Evolutionary conservation across 2,797 vertebrate species (phyloP).

Genomic region (Acropternis orthonyx): DNA sequence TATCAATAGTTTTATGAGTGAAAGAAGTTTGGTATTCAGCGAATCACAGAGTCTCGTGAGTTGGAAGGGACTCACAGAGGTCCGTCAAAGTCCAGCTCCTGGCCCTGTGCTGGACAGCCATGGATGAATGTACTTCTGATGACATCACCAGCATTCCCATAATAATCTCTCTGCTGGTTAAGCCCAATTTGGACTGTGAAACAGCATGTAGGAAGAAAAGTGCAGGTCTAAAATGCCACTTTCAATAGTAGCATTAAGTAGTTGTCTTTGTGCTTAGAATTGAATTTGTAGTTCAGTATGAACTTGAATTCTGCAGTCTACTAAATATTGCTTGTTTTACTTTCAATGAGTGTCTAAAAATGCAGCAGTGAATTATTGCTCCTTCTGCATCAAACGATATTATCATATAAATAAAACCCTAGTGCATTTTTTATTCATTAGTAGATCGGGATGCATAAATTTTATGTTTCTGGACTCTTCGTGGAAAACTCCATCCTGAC

Average conservation of each 20-base stretch:
- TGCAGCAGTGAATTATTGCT: neutral
- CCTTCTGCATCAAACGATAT: neutral
- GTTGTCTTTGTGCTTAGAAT: neutral
- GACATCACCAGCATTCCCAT: neutral
- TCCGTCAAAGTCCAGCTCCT: fast-evolving
- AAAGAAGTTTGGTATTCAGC: neutral
- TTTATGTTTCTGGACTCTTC: neutral
- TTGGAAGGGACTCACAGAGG: neutral
- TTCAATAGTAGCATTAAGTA: fast-evolving
- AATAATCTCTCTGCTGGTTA: neutral
- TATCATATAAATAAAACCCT: neutral
- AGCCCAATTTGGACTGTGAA: neutral
- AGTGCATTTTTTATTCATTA: neutral
- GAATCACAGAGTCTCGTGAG: neutral
- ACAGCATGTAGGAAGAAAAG: neutral
- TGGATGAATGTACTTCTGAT: neutral
- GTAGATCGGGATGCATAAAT: neutral
- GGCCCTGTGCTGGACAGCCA: neutral
- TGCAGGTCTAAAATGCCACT: neutral
- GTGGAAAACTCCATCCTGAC: neutral
- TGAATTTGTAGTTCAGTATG: neutral
- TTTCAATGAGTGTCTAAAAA: neutral
- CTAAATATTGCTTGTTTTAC: neutral
- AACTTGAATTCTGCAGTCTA: neutral
- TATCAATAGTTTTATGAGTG: neutral